These are phyloP conservation scores for Cydia strobilella DNA, from an alignment of 1,140 invertebrate genomes.

Conservation along the genomic window DNA sequence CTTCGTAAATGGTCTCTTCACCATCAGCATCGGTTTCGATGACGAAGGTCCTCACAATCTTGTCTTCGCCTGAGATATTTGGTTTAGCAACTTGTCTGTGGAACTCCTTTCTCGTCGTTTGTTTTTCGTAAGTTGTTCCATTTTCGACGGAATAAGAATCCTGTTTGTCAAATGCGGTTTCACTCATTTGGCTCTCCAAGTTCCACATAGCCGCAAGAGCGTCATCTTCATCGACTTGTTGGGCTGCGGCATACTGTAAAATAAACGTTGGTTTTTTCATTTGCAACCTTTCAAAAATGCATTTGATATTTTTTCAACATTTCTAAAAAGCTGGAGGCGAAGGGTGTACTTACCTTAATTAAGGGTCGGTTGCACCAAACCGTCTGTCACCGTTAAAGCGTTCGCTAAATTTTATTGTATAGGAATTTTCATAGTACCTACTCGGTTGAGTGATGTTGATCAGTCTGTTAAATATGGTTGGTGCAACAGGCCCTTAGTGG, in stretches of 20 bases:
- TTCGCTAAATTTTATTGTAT: too few species aligned
- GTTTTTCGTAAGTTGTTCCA: conserved; percentile 47
- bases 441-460: too few species aligned
- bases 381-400: too few species aligned
- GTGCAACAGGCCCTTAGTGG: too few species aligned
- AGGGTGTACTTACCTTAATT: too few species aligned
- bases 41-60: conserved; percentile 48
- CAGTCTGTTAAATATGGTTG: too few species aligned
- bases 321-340: too few species aligned
- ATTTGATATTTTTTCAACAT: too few species aligned
- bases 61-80: conserved; percentile 42
- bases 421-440: too few species aligned
- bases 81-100: conserved; percentile 37
- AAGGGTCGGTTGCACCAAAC: too few species aligned
- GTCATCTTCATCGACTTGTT: conserved; percentile 15
- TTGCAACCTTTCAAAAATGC: too few species aligned
- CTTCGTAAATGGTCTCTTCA: conserved; percentile 51
- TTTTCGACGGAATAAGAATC: conserved; percentile 44
- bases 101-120: conserved; percentile 46
- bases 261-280: conserved; percentile 18
- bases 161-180: conserved; percentile 40
- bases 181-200: conserved; percentile 37
- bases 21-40: conserved; percentile 47
- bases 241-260: conserved; percentile 51
- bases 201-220: background rate